phyloP scores from a whole-genome alignment of 2,797 vertebrate genomes.

The Petrocephalus sullivani region DNA sequence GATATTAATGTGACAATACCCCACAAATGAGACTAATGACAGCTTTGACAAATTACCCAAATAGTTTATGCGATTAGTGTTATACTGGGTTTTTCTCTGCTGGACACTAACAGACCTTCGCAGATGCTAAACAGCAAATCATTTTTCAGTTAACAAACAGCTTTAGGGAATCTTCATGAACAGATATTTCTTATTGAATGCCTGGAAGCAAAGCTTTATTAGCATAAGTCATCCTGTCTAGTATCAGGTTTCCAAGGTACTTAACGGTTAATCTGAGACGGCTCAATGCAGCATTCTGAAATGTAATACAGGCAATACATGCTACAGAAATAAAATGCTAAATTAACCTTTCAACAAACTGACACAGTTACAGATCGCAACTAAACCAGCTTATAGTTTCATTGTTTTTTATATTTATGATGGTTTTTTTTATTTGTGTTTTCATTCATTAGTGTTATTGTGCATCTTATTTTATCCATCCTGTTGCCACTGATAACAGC shows the following conservation, averaged over 20 bases:
- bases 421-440: background rate
- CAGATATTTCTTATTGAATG: background rate
- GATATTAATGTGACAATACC: conserved; percentile 4
- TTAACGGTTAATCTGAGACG: background rate
- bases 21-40: background rate
- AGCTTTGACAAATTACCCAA: conserved; percentile 11
- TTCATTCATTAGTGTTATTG: background rate
- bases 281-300: background rate
- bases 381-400: background rate
- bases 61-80: background rate
- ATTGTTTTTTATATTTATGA: background rate
- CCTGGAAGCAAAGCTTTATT: background rate
- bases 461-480: background rate
- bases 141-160: background rate
- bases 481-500: background rate
- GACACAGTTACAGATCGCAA: background rate
- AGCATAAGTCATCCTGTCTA: background rate
- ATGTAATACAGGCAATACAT: background rate
- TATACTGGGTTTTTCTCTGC: background rate
- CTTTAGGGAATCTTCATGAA: background rate
- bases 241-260: background rate
- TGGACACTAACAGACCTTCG: background rate
- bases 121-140: background rate
- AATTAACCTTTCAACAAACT: background rate
- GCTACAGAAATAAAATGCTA: background rate